Evolutionary conservation across 2,888 invertebrate species (phyloP), one percentile per base, ranked within the genome.

Genomic region (Protophormia terraenovae): DNA sequence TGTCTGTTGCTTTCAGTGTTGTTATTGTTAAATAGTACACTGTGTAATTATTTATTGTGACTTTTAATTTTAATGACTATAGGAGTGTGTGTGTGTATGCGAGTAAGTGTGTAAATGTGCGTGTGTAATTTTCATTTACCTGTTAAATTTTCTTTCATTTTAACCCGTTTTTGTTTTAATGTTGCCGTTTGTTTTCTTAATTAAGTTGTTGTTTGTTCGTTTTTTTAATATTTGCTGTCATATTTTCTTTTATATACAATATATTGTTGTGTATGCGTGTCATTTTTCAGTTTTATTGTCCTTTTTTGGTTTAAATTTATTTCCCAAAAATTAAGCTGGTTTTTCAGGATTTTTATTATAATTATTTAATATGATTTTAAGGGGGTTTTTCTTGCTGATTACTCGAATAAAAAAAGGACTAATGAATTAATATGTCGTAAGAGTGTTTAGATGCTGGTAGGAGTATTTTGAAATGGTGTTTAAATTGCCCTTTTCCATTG

Each of bases 11-110:
- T 32, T 32, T 32, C 32, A 8, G 32, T 53, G 58, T 60, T 60
- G 38, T 73, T 45, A n/a, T 47, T 73, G 19, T 79, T 50, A 14
- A 64, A 71, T 24, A 64, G 14, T 60, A 71, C 50, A 73, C 66
- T 66, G 53, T 82, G 64, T 82, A 85, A 85, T 85, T 85, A 85
- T 82, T 85, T 85, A 82, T 79, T 75, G 41, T 85, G 82, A 82
- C 75, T 85, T 85, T 85, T 85, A 71, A 82, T 79, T 78, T 78
- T 71, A 75, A 29, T 81, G 73, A 64, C 77, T 73, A 66, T 16
- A n/a, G 24, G 5, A 22, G 16, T 32, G 41, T 50, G 29, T 67
- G 60, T 16, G 47, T 29, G 14, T 22, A 12, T 29, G 50, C 50
- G n/a, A n/a, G n/a, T n/a, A n/a, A n/a, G 29, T 50, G 53, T 69